Evolutionary conservation across 1,140 invertebrate genomes (phyloP).

Genomic region (Zaprionus inermis): DNA sequence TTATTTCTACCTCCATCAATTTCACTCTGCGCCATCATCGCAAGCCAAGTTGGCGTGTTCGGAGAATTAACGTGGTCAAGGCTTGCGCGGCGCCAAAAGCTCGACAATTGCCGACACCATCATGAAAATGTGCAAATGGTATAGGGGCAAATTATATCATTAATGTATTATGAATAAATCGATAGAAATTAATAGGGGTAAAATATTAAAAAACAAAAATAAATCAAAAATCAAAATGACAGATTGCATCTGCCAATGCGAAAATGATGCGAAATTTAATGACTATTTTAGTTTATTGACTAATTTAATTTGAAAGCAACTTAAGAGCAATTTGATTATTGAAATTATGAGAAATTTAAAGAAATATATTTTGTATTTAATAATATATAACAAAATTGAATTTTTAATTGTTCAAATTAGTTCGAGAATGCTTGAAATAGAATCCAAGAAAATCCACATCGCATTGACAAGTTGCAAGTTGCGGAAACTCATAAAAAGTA

Average conservation of each 20-base stretch:
- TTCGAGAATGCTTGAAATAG: neutral
- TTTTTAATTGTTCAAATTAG: neutral
- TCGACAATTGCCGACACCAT: conserved; percentile 43
- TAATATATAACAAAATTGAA: neutral
- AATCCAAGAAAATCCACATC: too few species aligned
- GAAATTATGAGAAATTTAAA: neutral
- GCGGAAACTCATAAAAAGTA: too few species aligned
- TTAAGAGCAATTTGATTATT: neutral
- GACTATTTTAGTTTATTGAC: conserved; percentile 12
- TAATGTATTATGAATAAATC: conserved; percentile 50
- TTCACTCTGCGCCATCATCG: conserved; percentile 52
- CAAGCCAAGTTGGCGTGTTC: conserved; percentile 35
- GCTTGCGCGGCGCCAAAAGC: conserved; percentile 43
- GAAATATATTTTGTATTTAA: neutral
- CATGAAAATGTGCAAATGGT: conserved; percentile 20
- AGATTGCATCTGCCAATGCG: conserved; percentile 23
- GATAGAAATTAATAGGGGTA: conserved; percentile 30
- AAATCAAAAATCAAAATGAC: conserved; percentile 20
- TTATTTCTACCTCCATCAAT: conserved; percentile 50
- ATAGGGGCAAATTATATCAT: conserved; percentile 62
- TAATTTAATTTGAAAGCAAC: neutral
- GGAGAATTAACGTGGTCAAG: conserved; percentile 69
- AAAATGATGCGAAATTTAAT: conserved; percentile 33
- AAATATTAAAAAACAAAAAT: conserved; percentile 28
- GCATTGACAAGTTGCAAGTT: too few species aligned